Base-by-base conservation (phyloP, 2,888 invertebrate species). In the Mimumesa dahlbomi region DNA sequence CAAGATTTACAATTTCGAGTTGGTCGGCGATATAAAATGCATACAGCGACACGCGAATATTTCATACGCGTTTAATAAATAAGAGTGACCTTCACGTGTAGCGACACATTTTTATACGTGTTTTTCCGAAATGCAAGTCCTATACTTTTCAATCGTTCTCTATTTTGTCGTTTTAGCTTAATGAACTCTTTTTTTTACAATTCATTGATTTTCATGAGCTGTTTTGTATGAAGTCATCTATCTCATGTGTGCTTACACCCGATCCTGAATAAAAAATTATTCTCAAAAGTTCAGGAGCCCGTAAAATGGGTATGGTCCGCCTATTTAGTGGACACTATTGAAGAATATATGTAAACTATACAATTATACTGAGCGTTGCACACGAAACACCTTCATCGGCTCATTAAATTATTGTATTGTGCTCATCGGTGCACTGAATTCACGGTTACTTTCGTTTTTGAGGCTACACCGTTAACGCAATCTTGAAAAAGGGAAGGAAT, bases 61-160 rank as follows among this genome's bases (percentile, higher is more conserved):
- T 11, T 45, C 56, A 68, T 68, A 68, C 67, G 63, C 50, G 29
- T 38, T 11, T 45, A 62, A 68, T 68, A 68, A 70, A 68, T 71
- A 71, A 63, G 7, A 40, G 38, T 19, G 38, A 61, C n/a, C 16
- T 13, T 5, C 5, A 11, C 6, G 18, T 19, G 45, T 42, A 48
- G 21, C 19, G 38, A 14, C 19, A 29, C 13, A 22, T 25, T 1
- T 14, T 50, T 18, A 58, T n/a, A 19, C 13, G 18, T 22, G 7
- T 25, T 5, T 5, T 25, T 25, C 25, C n/a, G n/a, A n/a, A n/a
- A n/a, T n/a, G 25, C 25, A 25, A 25, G n/a, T n/a, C n/a, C n/a
- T n/a, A n/a, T n/a, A n/a, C n/a, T n/a, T n/a, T n/a, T n/a, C n/a
- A n/a, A n/a, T 25, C 25, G 3, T 7, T 25, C 25, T 25, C 25